Percentiles rank a stretch among this genome's conserved stretches.
These are phyloP conservation scores for Belgica antarctica DNA, from an alignment of 2,888 invertebrate genomes.

Conservation along the genomic window DNA sequence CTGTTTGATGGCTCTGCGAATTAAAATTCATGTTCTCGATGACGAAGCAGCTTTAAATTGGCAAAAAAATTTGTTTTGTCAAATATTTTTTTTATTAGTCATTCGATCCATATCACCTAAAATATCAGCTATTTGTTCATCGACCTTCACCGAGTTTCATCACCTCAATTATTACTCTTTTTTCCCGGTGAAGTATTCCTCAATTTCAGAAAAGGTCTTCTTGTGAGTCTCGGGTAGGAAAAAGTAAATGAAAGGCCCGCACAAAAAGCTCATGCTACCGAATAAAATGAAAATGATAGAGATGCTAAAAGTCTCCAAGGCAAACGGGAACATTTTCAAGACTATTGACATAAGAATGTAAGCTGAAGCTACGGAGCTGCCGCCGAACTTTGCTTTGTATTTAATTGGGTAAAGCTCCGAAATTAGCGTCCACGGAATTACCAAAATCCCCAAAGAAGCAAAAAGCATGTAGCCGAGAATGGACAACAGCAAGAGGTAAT, in stretches of 20 bases:
- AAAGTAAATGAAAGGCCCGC: constrained; percentile 56
- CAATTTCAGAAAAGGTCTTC: constrained; percentile 59
- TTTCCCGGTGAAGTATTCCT: constrained; percentile 53
- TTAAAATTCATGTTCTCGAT: too few species aligned
- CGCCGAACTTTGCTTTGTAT: constrained; percentile 57
- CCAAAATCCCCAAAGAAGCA: constrained; percentile 58
- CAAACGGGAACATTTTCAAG: constrained; percentile 58
- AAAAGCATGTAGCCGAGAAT: constrained; percentile 58
- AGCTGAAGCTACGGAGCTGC: constrained; percentile 57
- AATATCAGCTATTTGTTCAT: too few species aligned
- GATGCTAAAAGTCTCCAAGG: constrained; percentile 53
- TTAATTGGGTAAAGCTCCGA: constrained; percentile 48
- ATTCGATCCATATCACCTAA: too few species aligned
- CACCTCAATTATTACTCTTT: background rate
- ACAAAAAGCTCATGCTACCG: constrained; percentile 54
- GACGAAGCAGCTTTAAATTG: too few species aligned
- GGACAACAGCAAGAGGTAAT: constrained; percentile 53
- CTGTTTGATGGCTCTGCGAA: too few species aligned
- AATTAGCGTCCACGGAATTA: constrained; percentile 62
- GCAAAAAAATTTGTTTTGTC: too few species aligned
- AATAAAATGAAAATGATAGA: constrained; percentile 57
- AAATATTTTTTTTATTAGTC: too few species aligned
- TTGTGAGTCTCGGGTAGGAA: constrained; percentile 61
- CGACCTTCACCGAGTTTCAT: background rate
- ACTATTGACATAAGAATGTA: constrained; percentile 59